phyloP scores from a whole-genome alignment of 2,797 vertebrate species.

The Graptemys geographica region DNA sequence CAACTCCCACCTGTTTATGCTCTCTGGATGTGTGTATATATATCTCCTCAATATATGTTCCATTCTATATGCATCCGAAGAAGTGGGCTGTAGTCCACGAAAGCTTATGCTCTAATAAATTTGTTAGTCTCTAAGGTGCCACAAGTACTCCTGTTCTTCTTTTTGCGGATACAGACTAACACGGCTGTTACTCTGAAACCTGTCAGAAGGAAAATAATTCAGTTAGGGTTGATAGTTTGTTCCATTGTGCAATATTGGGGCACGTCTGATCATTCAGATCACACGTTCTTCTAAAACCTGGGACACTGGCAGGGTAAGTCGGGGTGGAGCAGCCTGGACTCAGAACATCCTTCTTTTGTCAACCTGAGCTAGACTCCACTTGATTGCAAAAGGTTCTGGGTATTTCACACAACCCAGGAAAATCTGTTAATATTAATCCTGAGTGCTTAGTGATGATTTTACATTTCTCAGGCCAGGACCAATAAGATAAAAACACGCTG shows the following conservation, averaged over 20 bases:
- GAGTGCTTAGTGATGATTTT: accelerated
- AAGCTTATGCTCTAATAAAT: no score
- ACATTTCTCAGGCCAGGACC: accelerated
- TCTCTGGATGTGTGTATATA: no score
- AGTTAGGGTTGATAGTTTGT: neutral
- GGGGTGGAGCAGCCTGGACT: neutral
- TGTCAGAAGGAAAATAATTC: accelerated
- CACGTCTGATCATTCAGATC: neutral
- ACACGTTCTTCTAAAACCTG: neutral
- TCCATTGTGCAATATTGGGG: accelerated
- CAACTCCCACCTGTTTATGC: no score
- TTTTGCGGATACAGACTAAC: no score
- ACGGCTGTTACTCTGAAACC: no score
- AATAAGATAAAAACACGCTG: accelerated
- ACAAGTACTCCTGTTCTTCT: no score
- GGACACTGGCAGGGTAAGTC: neutral
- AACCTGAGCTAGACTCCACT: neutral
- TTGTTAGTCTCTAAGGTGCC: no score
- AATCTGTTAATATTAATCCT: neutral
- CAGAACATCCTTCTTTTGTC: neutral
- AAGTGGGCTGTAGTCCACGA: no score
- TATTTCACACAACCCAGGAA: neutral
- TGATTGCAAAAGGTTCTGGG: neutral
- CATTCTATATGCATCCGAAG: no score
- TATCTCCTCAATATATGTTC: no score